These are phyloP conservation scores for Adoxophyes honmai DNA, from an alignment of 1,140 invertebrate genomes.

Conservation along the genomic window DNA sequence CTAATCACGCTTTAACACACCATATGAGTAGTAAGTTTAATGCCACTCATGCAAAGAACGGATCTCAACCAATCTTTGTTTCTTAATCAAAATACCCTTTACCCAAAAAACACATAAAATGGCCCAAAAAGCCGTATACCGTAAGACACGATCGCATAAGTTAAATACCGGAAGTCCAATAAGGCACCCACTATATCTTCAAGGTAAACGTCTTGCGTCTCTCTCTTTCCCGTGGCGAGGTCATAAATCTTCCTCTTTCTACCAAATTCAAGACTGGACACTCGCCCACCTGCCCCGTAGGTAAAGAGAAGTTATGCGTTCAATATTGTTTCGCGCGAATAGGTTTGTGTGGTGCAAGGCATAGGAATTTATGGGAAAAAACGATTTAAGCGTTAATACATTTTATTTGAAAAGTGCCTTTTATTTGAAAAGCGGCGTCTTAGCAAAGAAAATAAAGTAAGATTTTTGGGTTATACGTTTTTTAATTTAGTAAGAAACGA, in stretches of 20 bases:
- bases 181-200: slow-evolving; percentile 1
- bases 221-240: not conserved
- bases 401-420: too few relatives aligned
- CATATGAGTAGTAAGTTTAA: too few relatives aligned
- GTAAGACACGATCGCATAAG: slow-evolving; percentile 8
- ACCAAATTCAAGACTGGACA: slow-evolving; percentile 26
- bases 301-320: slow-evolving; percentile 49
- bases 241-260: slow-evolving; percentile 10
- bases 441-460: too few relatives aligned
- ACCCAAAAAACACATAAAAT: not conserved
- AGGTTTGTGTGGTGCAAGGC: slow-evolving; percentile 9
- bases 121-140: not conserved
- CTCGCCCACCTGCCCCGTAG: slow-evolving; percentile 36
- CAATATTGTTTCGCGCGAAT: slow-evolving; percentile 37
- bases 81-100: not conserved
- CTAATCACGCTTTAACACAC: too few relatives aligned
- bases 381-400: too few relatives aligned
- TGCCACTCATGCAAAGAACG: too few relatives aligned
- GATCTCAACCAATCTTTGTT: too few relatives aligned
- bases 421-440: too few relatives aligned
- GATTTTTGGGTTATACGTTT: too few relatives aligned
- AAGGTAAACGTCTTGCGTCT: not conserved
- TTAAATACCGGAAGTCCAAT: slow-evolving; percentile 13
- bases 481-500: too few relatives aligned
- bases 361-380: not conserved